These are phyloP conservation scores for Phyllopteryx taeniolatus DNA, from an alignment of 2,113 vertebrate species.

Conservation along the genomic window DNA sequence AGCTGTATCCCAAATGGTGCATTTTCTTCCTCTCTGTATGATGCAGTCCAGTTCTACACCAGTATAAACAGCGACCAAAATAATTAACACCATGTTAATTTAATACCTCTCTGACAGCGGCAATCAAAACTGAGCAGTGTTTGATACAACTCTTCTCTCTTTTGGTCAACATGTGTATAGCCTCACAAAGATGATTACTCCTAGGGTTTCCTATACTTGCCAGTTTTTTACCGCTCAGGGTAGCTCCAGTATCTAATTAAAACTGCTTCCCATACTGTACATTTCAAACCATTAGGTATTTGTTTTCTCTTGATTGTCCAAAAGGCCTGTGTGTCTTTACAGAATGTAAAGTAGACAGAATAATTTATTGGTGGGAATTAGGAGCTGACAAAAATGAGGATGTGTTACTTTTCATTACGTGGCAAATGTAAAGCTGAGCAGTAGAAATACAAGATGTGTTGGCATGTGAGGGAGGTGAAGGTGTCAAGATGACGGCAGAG, in stretches of 20 bases:
- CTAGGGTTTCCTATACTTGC: too few relatives aligned
- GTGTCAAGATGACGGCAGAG: conserved; percentile 13
- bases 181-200: too few relatives aligned
- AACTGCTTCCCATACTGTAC: background rate
- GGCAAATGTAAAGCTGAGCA: background rate
- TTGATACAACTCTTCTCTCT: too few relatives aligned
- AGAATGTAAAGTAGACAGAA: background rate
- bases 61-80: background rate
- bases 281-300: background rate
- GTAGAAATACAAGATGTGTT: background rate
- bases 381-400: background rate
- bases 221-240: background rate
- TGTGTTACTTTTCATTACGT: background rate
- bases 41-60: background rate
- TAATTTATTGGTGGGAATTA: background rate
- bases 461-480: background rate
- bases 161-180: too few relatives aligned
- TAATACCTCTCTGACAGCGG: background rate
- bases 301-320: background rate
- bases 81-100: background rate
- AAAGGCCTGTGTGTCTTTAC: background rate
- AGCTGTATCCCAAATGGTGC: background rate
- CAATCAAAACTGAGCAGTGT: background rate
- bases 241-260: background rate
- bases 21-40: background rate